These are phyloP conservation scores for Agriopis leucophaearia DNA, from an alignment of 2,888 invertebrate species.

Conservation along the genomic window DNA sequence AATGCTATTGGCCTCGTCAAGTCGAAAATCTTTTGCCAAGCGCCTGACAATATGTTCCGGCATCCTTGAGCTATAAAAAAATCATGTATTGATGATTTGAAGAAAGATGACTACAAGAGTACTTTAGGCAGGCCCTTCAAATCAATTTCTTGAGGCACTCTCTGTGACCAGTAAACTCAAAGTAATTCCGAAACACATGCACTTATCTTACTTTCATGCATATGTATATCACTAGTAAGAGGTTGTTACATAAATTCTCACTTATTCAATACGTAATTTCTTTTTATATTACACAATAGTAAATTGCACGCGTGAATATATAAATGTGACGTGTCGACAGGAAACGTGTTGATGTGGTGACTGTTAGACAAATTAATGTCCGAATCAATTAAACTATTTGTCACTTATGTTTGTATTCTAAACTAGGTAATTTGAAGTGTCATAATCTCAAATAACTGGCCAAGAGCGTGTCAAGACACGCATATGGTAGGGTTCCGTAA, in stretches of 20 bases:
- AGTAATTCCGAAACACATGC: background rate
- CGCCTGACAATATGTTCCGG: too few species aligned
- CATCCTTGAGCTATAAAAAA: too few species aligned
- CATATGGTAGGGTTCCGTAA: too few species aligned
- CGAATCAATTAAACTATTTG: conserved; percentile 17
- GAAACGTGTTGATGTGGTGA: conserved; percentile 47
- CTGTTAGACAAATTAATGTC: conserved; percentile 36
- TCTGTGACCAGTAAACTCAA: background rate
- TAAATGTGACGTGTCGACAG: conserved; percentile 49
- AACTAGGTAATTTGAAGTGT: conserved; percentile 6
- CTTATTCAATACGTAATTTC: conserved; percentile 49
- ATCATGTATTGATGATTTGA: too few species aligned
- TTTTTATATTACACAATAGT: conserved; percentile 69
- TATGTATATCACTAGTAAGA: conserved; percentile 18
- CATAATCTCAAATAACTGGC: background rate
- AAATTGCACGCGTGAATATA: conserved; percentile 63
- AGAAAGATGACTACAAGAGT: too few species aligned
- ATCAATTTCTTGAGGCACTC: background rate
- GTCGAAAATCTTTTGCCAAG: too few species aligned
- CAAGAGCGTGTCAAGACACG: too few species aligned
- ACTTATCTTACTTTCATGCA: conserved; percentile 18
- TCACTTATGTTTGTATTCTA: conserved; percentile 11
- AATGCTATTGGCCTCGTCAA: too few species aligned
- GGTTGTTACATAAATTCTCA: conserved; percentile 37
- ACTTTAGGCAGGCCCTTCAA: too few species aligned